A percentile compares a stretch with the other conserved stretches of the same genome.
phyloP scores from a whole-genome alignment of 1,140 invertebrate species.

The Nasonia longicornis region DNA sequence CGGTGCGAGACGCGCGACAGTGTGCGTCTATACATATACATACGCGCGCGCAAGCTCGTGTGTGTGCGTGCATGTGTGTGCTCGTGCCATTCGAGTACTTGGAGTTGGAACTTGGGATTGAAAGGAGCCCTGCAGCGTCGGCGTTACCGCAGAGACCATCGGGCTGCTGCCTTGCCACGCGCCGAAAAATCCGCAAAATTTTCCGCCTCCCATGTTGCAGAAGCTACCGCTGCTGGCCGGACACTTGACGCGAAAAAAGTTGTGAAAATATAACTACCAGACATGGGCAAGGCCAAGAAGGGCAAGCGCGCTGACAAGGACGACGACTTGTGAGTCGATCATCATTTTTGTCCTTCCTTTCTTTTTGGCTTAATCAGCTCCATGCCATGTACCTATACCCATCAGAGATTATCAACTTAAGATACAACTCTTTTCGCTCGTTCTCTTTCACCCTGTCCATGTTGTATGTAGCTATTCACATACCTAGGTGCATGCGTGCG shows the following conservation, averaged over 20 bases:
- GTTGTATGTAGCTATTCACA: too few species aligned
- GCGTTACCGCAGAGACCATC: too few species aligned
- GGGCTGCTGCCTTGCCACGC: neutral
- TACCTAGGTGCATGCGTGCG: too few species aligned
- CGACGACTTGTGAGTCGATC: constrained; percentile 74
- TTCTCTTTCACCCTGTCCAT: too few species aligned
- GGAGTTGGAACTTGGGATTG: too few species aligned
- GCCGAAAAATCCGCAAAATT: constrained; percentile 21
- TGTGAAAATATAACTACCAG: constrained; percentile 47
- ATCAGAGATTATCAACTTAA: too few species aligned
- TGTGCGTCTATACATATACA: neutral
- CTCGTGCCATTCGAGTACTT: too few species aligned
- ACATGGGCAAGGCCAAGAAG: constrained; percentile 80
- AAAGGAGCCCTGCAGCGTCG: too few species aligned
- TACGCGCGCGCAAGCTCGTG: too few species aligned
- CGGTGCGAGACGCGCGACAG: neutral
- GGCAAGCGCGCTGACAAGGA: constrained; percentile 75
- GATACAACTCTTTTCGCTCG: too few species aligned
- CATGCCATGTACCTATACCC: too few species aligned
- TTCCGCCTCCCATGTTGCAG: constrained; percentile 52
- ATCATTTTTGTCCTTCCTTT: neutral
- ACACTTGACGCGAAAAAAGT: constrained; percentile 45
- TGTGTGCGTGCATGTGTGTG: neutral
- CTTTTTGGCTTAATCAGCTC: too few species aligned
- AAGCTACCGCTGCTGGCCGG: constrained; percentile 47